A percentile compares a stretch with the other conserved stretches of the same genome.
Conservation (phyloP, 2,797 vertebrate species). For the Rhynchonycteris naso region DNA sequence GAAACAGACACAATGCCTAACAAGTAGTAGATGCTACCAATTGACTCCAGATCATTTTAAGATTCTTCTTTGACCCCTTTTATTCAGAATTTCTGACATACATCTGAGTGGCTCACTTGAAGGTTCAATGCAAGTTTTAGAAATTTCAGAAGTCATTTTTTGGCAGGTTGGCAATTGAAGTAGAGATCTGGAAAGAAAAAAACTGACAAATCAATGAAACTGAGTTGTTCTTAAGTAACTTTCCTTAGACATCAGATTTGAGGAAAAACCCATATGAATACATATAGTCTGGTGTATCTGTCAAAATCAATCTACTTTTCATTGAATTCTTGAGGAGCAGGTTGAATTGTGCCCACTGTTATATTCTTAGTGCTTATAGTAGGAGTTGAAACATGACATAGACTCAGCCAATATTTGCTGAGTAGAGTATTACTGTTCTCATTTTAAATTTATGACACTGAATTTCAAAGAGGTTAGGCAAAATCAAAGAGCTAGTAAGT, state of each 20-base stretch:
- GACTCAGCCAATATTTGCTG: not conserved
- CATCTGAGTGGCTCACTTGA: not conserved
- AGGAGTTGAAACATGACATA: not conserved
- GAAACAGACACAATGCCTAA: not conserved
- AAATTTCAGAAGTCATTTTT: constrained; percentile 9
- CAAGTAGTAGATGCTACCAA: not conserved
- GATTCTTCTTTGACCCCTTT: not conserved
- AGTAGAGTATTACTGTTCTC: not conserved
- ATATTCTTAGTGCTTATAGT: not conserved
- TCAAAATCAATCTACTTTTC: not conserved
- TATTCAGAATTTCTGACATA: not conserved
- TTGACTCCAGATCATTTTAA: not conserved
- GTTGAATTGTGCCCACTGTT: not conserved
- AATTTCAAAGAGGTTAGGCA: not conserved
- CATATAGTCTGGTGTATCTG: not conserved
- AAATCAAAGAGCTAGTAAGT: not conserved
- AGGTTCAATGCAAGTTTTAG: not conserved
- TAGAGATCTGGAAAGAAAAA: not conserved
- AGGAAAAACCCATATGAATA: not conserved
- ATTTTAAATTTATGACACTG: not conserved
- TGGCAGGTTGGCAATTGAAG: not conserved
- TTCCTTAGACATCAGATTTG: not conserved
- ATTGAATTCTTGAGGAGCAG: not conserved
- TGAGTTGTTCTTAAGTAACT: not conserved
- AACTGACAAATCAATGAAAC: not conserved